Percentiles rank a stretch among this genome's conserved stretches.
Conservation (phyloP, 2,113 vertebrate species). For the Chloebia gouldiae region DNA sequence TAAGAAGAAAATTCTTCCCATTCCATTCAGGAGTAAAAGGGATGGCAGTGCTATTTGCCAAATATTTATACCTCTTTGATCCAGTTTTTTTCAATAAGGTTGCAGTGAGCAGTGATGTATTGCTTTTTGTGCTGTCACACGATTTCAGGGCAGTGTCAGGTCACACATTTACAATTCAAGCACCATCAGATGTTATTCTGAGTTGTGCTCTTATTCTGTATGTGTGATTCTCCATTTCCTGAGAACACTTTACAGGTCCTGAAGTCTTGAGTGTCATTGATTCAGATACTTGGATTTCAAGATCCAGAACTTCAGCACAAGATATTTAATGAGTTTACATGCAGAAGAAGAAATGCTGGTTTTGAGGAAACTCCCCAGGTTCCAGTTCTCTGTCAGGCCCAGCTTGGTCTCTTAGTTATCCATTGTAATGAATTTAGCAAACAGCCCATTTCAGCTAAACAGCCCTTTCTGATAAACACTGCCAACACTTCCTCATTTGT, state of each 20-base stretch:
- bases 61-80: not conserved
- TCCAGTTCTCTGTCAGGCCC: not conserved
- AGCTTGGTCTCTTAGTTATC: constrained; percentile 11
- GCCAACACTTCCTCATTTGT: not conserved
- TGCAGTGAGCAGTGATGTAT: not conserved
- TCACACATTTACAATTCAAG: not conserved
- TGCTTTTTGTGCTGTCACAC: not conserved
- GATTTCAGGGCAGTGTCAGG: accelerated
- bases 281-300: constrained; percentile 59
- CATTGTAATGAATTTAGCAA: not conserved
- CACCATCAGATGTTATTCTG: not conserved
- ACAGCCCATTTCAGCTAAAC: constrained; percentile 20
- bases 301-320: constrained; percentile 16
- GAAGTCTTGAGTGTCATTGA: constrained; percentile 4
- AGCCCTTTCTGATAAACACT: not conserved
- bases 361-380: constrained; percentile 5
- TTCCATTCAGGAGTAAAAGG: not conserved
- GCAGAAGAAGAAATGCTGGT: constrained; percentile 22
- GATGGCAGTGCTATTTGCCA: not conserved
- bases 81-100: not conserved
- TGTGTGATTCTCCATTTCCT: not conserved
- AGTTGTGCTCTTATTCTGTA: not conserved
- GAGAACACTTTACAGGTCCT: not conserved
- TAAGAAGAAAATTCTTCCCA: not conserved
- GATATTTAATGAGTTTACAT: constrained; percentile 47